Percentiles rank a stretch among this genome's conserved stretches.
Evolutionary conservation across 1,140 invertebrate species (phyloP).

Genomic region (Cherax destructor): DNA sequence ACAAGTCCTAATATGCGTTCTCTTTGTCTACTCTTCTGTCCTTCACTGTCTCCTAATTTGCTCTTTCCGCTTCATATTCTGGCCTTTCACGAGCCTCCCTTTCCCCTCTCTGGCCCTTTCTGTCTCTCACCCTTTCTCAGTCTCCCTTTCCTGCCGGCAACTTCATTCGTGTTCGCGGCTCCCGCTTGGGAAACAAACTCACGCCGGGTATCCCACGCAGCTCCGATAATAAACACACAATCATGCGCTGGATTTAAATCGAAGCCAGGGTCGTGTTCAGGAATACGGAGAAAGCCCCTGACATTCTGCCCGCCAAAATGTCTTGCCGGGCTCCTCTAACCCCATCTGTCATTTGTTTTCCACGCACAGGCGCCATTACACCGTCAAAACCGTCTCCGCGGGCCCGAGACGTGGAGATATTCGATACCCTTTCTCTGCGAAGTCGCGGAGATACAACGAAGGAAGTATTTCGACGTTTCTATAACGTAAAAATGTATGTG

Average conservation of each 20-base stretch:
- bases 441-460: too few relatives aligned
- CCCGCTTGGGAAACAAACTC: background rate
- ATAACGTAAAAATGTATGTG: too few relatives aligned
- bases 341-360: background rate
- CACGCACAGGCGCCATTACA: too few relatives aligned
- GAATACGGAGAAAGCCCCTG: background rate
- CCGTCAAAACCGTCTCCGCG: too few relatives aligned
- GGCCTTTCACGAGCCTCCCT: background rate
- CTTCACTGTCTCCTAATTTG: background rate
- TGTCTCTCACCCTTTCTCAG: constrained; percentile 23
- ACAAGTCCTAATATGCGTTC: too few relatives aligned
- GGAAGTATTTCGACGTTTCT: background rate
- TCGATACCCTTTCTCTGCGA: too few relatives aligned
- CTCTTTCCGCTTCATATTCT: background rate
- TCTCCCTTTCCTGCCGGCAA: background rate
- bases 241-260: background rate
- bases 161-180: background rate
- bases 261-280: background rate
- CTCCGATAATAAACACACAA: background rate
- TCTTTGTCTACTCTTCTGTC: too few relatives aligned
- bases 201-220: background rate
- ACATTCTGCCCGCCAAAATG: background rate
- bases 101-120: background rate
- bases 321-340: too few relatives aligned
- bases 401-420: too few relatives aligned